Percentiles rank a stretch among this genome's conserved stretches.
Evolutionary conservation across 2,797 vertebrate genomes (phyloP).

Genomic region (Apogon talboti): DNA sequence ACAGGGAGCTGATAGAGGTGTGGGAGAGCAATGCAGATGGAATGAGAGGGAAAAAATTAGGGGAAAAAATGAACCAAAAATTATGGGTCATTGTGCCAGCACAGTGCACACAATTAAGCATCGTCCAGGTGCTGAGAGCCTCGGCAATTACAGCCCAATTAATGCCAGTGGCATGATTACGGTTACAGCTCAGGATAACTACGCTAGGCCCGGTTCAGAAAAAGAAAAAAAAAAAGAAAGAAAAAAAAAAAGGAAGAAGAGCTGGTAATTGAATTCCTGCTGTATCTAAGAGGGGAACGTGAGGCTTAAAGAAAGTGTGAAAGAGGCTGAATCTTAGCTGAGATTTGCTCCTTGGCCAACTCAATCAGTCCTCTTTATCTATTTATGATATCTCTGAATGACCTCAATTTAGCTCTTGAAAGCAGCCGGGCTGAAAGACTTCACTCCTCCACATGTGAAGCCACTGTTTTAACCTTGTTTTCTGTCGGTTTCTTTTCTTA

Average conservation of each 20-base stretch:
- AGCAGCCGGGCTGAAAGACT: slow-evolving; percentile 29
- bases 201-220: slow-evolving; percentile 68
- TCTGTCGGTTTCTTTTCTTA: not conserved
- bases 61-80: slow-evolving; percentile 84
- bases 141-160: slow-evolving; percentile 87
- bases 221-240: slow-evolving; percentile 1
- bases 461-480: slow-evolving; percentile 23
- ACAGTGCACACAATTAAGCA: slow-evolving; percentile 90
- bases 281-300: slow-evolving; percentile 60
- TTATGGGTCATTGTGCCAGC: slow-evolving; percentile 86
- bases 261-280: slow-evolving; percentile 80
- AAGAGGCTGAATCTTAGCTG: slow-evolving; percentile 36
- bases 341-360: slow-evolving; percentile 60
- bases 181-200: slow-evolving; percentile 81
- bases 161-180: slow-evolving; percentile 85
- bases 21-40: slow-evolving; percentile 63
- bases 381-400: slow-evolving; percentile 47
- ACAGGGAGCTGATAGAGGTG: slow-evolving; percentile 54
- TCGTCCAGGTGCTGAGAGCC: slow-evolving; percentile 86
- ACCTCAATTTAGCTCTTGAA: slow-evolving; percentile 48
- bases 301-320: slow-evolving; percentile 41
- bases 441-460: slow-evolving; percentile 27
- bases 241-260: slow-evolving; percentile 48
- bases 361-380: slow-evolving; percentile 72
- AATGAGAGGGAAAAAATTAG: slow-evolving; percentile 64